Evolutionary conservation across 2,888 invertebrate genomes (phyloP), one percentile per base, ranked within the genome.

Genomic region (Trichopoda pennipes): DNA sequence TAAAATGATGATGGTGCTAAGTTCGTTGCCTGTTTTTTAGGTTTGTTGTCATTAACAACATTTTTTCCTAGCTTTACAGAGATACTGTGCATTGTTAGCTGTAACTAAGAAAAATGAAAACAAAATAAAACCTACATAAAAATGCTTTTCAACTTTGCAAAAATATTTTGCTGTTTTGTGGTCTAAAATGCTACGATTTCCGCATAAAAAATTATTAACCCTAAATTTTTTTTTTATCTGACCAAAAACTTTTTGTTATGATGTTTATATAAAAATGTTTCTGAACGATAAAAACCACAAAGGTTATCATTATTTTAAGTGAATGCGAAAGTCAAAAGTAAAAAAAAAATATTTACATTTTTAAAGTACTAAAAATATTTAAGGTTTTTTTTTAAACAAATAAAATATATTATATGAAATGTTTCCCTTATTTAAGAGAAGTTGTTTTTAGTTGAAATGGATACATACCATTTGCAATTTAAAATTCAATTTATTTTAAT

Each of bases 401-500:
- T 49, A 56, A 17, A 60, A 6, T 28, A 28, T 61, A 55, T 55
- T 63, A 12, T 16, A 23, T 8, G 12, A 2, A n/a, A 56, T 55
- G 72, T 55, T 28, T 78, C 60, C 79, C 53, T 73, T 73, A 42
- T 49, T 19, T 14, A 17, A 6, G 1, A 3, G 12, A 14, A 47
- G 7, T 70, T 32, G 16, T 58, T 60, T 66, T 14, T 55, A 56
- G 49, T 55, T 53, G 28, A 55, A 79, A 68, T 72, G 76, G 82
- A 82, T 68, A 68, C 72, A 82, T 63, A 75, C 51, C 68, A 68
- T 82, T 76, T 79, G 63, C 75, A 76, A 63, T 82, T 82, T 79
- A 49, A 75, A 82, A 79, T 82, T 79, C 79, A 79, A 82, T 79
- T 82, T 82, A 76, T 82, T 79, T 82, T 79, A 82, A 79, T 82